These are phyloP conservation scores for Lutjanus erythropterus DNA, from an alignment of 2,113 vertebrate genomes.

Conservation along the genomic window DNA sequence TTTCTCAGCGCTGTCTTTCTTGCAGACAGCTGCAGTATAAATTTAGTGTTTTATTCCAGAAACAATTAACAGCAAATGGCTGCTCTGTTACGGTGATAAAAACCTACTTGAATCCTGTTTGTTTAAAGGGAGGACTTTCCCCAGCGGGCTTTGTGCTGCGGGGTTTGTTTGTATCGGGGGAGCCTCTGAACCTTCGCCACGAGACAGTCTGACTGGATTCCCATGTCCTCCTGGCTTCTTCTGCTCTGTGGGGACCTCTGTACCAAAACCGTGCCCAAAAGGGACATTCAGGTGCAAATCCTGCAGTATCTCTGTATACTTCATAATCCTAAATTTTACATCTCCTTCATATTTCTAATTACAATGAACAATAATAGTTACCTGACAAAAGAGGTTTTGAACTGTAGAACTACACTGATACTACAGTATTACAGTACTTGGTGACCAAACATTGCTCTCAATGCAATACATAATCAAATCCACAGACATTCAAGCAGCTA, in stretches of 20 bases:
- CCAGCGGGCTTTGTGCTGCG: slow-evolving; percentile 88
- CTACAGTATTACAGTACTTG: not conserved
- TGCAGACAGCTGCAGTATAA: not conserved
- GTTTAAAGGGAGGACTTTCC: slow-evolving; percentile 77
- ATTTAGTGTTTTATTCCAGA: not conserved
- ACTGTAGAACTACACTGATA: not conserved
- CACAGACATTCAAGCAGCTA: not conserved
- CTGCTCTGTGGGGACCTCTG: slow-evolving; percentile 70
- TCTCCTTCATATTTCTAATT: not conserved
- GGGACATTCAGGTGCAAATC: slow-evolving; percentile 84
- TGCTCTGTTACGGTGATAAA: slow-evolving; percentile 14
- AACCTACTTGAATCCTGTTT: slow-evolving; percentile 13
- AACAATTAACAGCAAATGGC: not conserved
- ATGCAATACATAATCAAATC: not conserved
- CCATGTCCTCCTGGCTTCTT: slow-evolving; percentile 81
- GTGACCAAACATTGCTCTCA: not conserved
- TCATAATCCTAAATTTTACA: not conserved
- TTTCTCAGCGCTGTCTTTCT: not conserved
- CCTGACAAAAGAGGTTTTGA: not conserved
- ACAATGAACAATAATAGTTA: not conserved
- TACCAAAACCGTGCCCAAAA: slow-evolving; percentile 81
- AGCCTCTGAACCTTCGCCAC: slow-evolving; percentile 84
- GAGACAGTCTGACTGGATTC: slow-evolving; percentile 83
- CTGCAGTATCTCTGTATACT: not conserved
- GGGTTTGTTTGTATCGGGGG: slow-evolving; percentile 91